Evolutionary conservation across 2,113 vertebrate genomes (phyloP), one percentile per base, ranked within the genome.

Genomic region (Lagopus leucura): DNA sequence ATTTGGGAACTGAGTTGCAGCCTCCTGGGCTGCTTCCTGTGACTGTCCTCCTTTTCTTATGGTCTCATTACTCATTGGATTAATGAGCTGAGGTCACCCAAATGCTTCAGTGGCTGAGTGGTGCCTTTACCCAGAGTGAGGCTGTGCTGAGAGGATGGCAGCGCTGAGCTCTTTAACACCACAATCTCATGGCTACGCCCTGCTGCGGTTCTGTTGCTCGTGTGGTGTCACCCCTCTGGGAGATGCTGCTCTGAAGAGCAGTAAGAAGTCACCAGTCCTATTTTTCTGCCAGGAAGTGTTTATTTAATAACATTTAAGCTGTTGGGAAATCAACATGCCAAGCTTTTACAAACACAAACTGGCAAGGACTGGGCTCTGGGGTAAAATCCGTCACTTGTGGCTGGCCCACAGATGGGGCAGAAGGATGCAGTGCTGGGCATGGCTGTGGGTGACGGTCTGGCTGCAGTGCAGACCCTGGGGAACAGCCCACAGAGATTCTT

Each of bases 161-260:
- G 7, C 12, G 75, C n/a, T 32, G 47, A 28, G 42, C 54, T 42
- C 17, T 55, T 69, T 19, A 19, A 34, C 43, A 6, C 13, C 30
- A 12, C 25, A 28, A 28, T 45, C 27, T 30, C 40, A 7, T 20
- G 42, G 61, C 25, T 28, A 38, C n/a, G 8, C 16, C 16, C 9
- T 34, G 19, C 32, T 38, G 64, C 32, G 27, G 28, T 61, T 8
- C 60, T 21, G 57, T 1, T 3, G n/a, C 48, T 27, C 12, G 0
- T 1, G 2, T n/a, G 2, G 1, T 16, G 55, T 18, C 16, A 2
- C 7, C 21, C 55, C 6, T 8, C 20, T 1, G 5, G 52, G 77
- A 21, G 43, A 45, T 9, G 64, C 64, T 25, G 45, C 8, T 40
- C 63, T 6, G 20, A 9, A 4, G 30, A 64, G 64, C 73, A 7